Base-by-base conservation (phyloP, 2,797 vertebrate genomes). In the Zalophus californianus region DNA sequence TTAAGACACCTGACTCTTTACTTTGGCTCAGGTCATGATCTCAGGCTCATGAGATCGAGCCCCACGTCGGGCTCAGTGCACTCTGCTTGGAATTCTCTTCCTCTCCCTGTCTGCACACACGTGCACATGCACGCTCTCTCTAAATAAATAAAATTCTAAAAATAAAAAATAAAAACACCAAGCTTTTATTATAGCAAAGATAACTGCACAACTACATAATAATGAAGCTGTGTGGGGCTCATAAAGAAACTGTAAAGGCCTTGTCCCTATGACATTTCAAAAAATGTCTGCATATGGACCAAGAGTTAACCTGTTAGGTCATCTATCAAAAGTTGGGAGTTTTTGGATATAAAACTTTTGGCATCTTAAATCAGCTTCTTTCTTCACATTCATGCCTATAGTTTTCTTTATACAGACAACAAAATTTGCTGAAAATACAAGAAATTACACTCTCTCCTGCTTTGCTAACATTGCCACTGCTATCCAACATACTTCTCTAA, bases 321-420 rank as follows among this genome's bases (percentile, higher is more conserved):
- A 27, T 14, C 64, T 60, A 79, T 9, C 70, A 82, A 70, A 91
- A 96, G 48, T 0, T 92, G 27, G 44, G 44, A 73, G 23, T 3
- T 35, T 88, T 41, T 64, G 50, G 23, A 50, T 41, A 84, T 4
- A 27, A 90, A 80, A 77, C 68, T 79, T 91, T 9, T 48, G 79
- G 44, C 35, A 44, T 64, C 48, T 96, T 56, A 62, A 83, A 44
- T 52, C 73, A 48, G 50, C n/a, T 44, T 89, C n/a, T 84, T 82
- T 78, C 72, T 91, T 62, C n/a, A 32, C 4, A 41, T 20, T n/a
- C 52, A 48, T 13, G 32, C 25, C 79, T 72, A 2, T 16, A 23
- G 25, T 56, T 84, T 77, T 48, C 66, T 64, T 60, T 35, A 93
- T 5, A 52, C 0, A 41, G 38, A 70, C 35, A 87, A 90, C 18